Base-by-base conservation (phyloP, 1,140 invertebrate genomes). In the Branchinecta lindahli region DNA sequence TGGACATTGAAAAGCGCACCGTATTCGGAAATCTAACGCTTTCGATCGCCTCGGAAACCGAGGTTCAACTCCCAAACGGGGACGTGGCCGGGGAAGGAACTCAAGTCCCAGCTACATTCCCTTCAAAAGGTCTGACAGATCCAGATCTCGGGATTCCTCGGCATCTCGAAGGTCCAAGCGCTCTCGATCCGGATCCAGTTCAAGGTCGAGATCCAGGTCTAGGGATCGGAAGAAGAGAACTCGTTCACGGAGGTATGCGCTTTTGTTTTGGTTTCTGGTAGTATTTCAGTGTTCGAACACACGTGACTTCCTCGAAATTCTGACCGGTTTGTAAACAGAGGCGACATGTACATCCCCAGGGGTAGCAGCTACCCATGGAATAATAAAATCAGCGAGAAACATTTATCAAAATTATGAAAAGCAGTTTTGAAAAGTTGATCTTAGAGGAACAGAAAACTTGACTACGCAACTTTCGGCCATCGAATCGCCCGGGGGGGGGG, bases 201-300 rank as follows among this genome's bases (percentile, higher is more conserved):
- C 82, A 44, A 75, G 81, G 67, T 84, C 84, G 33, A 74, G 77
- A 8, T 83, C 82, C 66, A 77, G 77, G 68, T 80, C 78, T 70
- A 76, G 46, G 21, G 21, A n/a, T 68, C 67, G 18, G n/a, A 44
- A 18, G 44, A 44, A 8, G 21, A 8, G 67, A n/a, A 68, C 44
- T 66, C 44, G 20, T 8, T 10, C 8, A 10, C 7, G 20, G 20
- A 66, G 20, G 20, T 66, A 8, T 66, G 20, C 3, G 0, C 65
- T 0, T 8, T 66, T 66, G 0, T 0, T 8, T 66, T 66, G 18
- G 18, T 21, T 66, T 66, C 0, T 66, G 7, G 6, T 18, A 66
- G n/a, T 66, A n/a, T 8, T 8, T 66, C 21, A 8, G 0, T 66
- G 18, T 66, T 18, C 8, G 8, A 66, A 66, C 65, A 18, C 18